Evolutionary conservation across 2,113 vertebrate species (phyloP).

Genomic region (Tichodroma muraria): DNA sequence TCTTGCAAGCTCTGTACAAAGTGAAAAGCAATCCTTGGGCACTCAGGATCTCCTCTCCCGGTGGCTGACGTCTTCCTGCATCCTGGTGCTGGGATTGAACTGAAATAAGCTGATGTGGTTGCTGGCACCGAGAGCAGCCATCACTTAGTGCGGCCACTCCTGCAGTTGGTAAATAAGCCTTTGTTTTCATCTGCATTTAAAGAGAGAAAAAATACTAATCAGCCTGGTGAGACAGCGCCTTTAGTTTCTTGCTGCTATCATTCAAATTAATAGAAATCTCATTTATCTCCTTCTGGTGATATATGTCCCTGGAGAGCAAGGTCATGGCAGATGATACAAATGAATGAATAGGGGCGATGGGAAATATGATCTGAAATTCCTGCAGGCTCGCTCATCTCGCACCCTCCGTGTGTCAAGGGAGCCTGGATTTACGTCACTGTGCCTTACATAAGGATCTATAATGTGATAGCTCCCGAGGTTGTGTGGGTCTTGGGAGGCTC

Average conservation of each 20-base stretch:
- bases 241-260: background rate
- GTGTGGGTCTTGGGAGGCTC: background rate
- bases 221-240: background rate
- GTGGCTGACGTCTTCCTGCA: background rate
- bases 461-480: background rate
- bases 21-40: background rate
- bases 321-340: background rate
- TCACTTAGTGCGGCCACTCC: background rate
- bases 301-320: constrained; percentile 33
- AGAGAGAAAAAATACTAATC: background rate
- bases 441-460: constrained; percentile 9
- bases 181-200: background rate
- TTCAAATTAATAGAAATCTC: constrained; percentile 10
- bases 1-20: too few relatives aligned
- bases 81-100: background rate
- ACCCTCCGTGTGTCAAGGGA: background rate
- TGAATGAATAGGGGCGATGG: background rate
- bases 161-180: background rate
- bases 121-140: background rate
- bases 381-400: constrained; percentile 19
- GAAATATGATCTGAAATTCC: constrained; percentile 30
- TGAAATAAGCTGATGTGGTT: background rate
- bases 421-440: background rate
- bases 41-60: fast-evolving
- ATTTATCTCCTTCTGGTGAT: background rate